Percentiles rank a stretch among this genome's conserved stretches.
Evolutionary conservation across 2,888 invertebrate genomes (phyloP).

Genomic region (Adela reaumurella): DNA sequence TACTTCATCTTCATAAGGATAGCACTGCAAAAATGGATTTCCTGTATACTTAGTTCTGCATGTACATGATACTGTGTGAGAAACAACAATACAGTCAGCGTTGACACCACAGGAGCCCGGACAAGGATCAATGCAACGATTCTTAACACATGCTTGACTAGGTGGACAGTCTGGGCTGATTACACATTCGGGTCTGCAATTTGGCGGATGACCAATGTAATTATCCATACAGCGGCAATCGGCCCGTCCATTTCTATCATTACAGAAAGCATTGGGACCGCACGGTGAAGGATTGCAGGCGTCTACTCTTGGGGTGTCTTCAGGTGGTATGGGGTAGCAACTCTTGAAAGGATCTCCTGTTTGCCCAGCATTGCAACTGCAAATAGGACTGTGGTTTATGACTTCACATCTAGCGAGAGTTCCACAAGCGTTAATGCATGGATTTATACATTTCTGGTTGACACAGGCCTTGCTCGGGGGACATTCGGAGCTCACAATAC

Average conservation of each 20-base stretch:
- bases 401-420: conserved; percentile 73
- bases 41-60: conserved; percentile 75
- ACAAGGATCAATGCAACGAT: conserved; percentile 79
- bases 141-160: conserved; percentile 74
- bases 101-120: conserved; percentile 77
- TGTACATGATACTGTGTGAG: conserved; percentile 77
- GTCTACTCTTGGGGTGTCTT: conserved; percentile 27
- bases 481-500: conserved; percentile 80
- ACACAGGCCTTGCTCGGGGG: conserved; percentile 77
- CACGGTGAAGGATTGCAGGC: conserved; percentile 78
- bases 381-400: conserved; percentile 82
- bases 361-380: conserved; percentile 73
- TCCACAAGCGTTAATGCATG: conserved; percentile 80
- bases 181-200: conserved; percentile 79
- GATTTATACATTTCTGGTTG: conserved; percentile 78
- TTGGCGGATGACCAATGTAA: conserved; percentile 76
- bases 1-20: conserved; percentile 57
- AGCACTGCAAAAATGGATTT: conserved; percentile 78
- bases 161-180: conserved; percentile 78
- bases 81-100: conserved; percentile 75
- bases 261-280: conserved; percentile 76
- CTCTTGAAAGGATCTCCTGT: conserved; percentile 79
- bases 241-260: conserved; percentile 61
- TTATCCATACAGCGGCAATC: conserved; percentile 74
- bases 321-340: conserved; percentile 52